Evolutionary conservation across 2,113 vertebrate genomes (phyloP), one percentile per base, ranked within the genome.

Genomic region (Mustela lutreola): DNA sequence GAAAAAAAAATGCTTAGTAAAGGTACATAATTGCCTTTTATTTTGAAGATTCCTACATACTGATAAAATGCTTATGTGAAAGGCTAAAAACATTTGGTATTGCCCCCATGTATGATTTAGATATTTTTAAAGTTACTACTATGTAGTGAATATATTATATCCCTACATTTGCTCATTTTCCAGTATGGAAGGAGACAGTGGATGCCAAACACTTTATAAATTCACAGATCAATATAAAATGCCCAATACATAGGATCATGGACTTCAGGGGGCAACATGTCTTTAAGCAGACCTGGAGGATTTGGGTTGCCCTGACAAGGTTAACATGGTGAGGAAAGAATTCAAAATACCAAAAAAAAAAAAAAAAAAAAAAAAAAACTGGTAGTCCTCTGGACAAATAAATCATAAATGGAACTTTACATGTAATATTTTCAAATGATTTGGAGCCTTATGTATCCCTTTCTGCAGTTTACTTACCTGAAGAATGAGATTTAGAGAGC

Each of bases 1-100:
- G 86, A 85, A 91, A 60, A 62, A 58, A 4, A 92, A 93, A 90
- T 16, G 2, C 97, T 97, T 97, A 95, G 15, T 91, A 84, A 97
- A 98, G 26, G 76, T 96, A 80, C 81, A 5, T 48, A 83, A 86
- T 39, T 97, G 48, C 16, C 2, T 98, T 97, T 12, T 90, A 75
- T 97, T 98, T 83, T 84, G 48, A 95, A 70, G 31, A 94, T 78
- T 50, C 2, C 28, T 91, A 7, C 3, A 33, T 81, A 83, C 42
- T 87, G 56, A 78, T 76, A 89, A 76, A 95, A 50, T 28, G 33
- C 14, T 91, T 85, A 28, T 67, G 33, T 73, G 89, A 76, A 97
- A 94, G 5, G 11, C 2, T 73, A 36, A 87, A 71, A 75, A 31
- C 15, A 70, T 89, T 42, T 24, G 31, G 14, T 85, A 11, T 85